Base-by-base conservation (phyloP, 2,888 invertebrate species). In the Trissoscelio sp. region DNA sequence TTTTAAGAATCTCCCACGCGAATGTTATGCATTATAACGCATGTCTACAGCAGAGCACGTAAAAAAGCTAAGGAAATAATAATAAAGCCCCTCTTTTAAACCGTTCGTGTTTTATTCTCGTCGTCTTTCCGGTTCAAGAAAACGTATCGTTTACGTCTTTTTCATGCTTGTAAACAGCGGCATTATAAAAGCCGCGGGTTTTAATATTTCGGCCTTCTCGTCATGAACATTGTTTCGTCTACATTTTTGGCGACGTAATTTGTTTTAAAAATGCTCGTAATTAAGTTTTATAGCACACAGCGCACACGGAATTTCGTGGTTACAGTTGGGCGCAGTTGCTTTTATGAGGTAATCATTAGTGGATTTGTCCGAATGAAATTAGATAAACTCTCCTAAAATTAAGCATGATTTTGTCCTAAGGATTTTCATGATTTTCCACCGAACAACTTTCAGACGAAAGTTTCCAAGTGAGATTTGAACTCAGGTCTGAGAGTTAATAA, bases 351-450 rank as follows among this genome's bases (percentile, higher is more conserved):
- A 66, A 66, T 66, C 22, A 31, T 66, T 67, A 53, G 42, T 16
- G 16, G 22, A 67, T 67, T 53, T 67, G 53, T 53, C 11, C 53
- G 20, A 66, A 53, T 53, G 28, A 53, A 53, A 67, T 67, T 67
- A 53, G 39, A 67, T 67, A 53, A 53, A 67, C 66, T 51, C 39
- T 20, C n/a, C 2, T 48, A n/a, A 37, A 37, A 53, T 67, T 67
- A 37, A 46, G 28, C 31, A 51, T 39, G 18, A 51, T 66, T 66
- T 24, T 34, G 14, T 16, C 6, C 24, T 3, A 31, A 34, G 20
- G 44, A 22, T 51, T 66, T 66, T 66, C 51, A n/a, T n/a, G n/a
- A n/a, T n/a, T n/a, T n/a, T n/a, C n/a, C n/a, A n/a, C n/a, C n/a
- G n/a, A n/a, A n/a, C n/a, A n/a, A n/a, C n/a, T n/a, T n/a, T n/a